Evolutionary conservation across 2,113 vertebrate genomes (phyloP), one percentile per base, ranked within the genome.

Genomic region (Pagrus major): DNA sequence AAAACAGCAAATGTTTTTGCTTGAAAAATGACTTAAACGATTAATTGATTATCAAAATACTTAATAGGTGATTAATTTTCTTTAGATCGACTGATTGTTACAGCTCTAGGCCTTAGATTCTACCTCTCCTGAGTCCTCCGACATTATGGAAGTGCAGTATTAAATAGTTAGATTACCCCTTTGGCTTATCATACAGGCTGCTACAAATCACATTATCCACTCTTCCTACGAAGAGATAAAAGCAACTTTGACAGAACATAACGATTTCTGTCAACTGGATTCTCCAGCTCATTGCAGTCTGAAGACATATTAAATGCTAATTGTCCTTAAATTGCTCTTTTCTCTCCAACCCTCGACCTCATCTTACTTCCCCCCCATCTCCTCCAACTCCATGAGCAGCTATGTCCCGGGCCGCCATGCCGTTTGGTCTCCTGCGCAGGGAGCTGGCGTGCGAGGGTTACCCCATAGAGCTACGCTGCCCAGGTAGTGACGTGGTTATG

Each of bases 391-490:
- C 58, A 14, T 18, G 7, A 61, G 23, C 88, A 95, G 94, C 93
- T 66, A 95, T 97, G 93, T 97, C 96, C 80, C 94, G 97, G 29
- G 96, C 96, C 0, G 96, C 96, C 51, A 96, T 98, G 90, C 97
- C 97, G 0, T 97, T 97, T 0, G 97, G 97, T 25, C 88, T 98
- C 88, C 95, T 97, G 92, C 95, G 97, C 73, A 91, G 97, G 76
- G 97, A 98, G 92, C 91, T 98, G 90, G 96, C 97, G 0, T 98
- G 97, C 0, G 97, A 98, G 86, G 97, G 97, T 33, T 98, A 98
- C 87, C 97, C 97, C 74, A 97, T 98, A 21, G 97, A 98, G 94
- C 94, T 98, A 63, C 96, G 97, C 47, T 98, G 97, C 89, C 97
- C 97, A 0, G 97, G 97, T 81, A 97, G 97, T 4, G 97, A 98